A percentile compares a stretch with the other conserved stretches of the same genome.
Evolutionary conservation across 2,888 invertebrate genomes (phyloP).

Genomic region (Harmothoe impar): DNA sequence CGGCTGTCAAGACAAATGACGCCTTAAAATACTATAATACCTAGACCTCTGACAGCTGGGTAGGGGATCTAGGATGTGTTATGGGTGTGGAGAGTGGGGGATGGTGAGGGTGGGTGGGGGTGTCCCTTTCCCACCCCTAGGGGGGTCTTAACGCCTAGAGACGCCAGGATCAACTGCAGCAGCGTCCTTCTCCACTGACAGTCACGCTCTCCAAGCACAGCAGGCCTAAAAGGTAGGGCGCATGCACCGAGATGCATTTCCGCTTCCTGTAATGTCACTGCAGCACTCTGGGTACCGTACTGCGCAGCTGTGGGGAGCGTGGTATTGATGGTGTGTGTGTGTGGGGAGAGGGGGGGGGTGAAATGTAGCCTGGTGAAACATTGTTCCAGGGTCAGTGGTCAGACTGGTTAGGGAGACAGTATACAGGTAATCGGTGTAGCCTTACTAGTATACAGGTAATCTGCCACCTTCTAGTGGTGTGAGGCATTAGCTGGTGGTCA

Average conservation of each 20-base stretch:
- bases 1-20: neutral
- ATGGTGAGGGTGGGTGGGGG: neutral
- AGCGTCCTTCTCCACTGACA: neutral
- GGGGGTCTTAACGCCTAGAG: too few relatives aligned
- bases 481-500: too few relatives aligned
- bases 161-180: too few relatives aligned
- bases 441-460: too few relatives aligned
- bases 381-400: neutral
- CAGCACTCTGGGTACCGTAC: too few relatives aligned
- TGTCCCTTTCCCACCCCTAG: too few relatives aligned
- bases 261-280: neutral
- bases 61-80: neutral
- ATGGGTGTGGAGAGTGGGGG: neutral
- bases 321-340: too few relatives aligned
- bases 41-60: neutral
- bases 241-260: neutral
- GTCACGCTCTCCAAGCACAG: conserved; percentile 29
- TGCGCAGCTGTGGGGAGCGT: too few relatives aligned
- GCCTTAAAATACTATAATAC: conserved; percentile 14
- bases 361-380: neutral
- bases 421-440: too few relatives aligned
- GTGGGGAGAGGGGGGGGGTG: neutral
- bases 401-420: neutral
- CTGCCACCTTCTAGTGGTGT: too few relatives aligned
- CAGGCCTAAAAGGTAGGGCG: neutral